phyloP scores from a whole-genome alignment of 2,797 vertebrate species.

The Lepus oiostolus region DNA sequence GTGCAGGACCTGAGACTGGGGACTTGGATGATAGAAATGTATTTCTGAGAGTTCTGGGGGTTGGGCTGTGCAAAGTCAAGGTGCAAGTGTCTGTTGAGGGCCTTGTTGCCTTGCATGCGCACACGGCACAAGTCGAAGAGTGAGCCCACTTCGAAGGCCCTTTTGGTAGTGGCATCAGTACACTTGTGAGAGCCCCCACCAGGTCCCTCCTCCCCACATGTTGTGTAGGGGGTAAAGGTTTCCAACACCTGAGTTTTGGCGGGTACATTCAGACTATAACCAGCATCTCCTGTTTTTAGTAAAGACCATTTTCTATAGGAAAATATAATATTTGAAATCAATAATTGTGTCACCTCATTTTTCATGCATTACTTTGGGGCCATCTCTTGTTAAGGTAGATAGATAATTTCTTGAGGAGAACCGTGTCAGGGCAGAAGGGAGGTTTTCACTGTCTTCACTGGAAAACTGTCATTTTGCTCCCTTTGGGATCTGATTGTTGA shows the following conservation, averaged over 20 bases:
- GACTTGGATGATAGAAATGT: background rate
- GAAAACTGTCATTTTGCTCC: slow-evolving; percentile 36
- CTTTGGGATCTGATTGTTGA: slow-evolving; percentile 48
- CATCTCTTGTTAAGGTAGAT: slow-evolving; percentile 33
- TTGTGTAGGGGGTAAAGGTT: background rate
- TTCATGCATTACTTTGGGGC: slow-evolving; percentile 34
- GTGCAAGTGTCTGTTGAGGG: background rate
- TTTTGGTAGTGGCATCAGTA: background rate
- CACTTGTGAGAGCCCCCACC: background rate
- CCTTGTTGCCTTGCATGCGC: background rate
- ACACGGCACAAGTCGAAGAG: background rate
- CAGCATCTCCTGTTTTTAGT: slow-evolving; percentile 3
- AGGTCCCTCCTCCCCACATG: background rate
- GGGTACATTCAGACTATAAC: background rate
- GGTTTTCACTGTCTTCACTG: background rate
- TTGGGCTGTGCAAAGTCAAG: background rate
- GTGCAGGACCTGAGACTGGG: background rate
- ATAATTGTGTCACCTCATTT: background rate
- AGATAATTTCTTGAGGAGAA: slow-evolving; percentile 35
- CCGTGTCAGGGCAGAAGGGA: background rate
- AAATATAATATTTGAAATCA: slow-evolving; percentile 41
- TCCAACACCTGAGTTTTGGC: background rate
- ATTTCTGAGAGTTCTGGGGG: background rate
- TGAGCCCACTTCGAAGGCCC: background rate
- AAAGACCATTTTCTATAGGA: background rate